A percentile compares a stretch with the other conserved stretches of the same genome.
Evolutionary conservation across 2,113 vertebrate genomes (phyloP).

Genomic region (Peucedramus taeniatus): DNA sequence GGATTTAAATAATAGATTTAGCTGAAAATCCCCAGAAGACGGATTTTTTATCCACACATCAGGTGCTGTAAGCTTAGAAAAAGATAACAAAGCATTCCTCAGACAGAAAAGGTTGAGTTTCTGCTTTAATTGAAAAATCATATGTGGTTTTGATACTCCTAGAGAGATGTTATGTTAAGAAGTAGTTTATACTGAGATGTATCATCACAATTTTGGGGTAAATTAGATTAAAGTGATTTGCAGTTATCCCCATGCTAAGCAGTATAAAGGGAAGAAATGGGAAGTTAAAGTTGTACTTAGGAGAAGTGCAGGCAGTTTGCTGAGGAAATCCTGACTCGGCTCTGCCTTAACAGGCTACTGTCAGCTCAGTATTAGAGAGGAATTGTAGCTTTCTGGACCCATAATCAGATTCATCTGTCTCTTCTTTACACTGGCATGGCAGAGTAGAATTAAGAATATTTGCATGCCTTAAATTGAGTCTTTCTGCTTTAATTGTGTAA

Average conservation of each 20-base stretch:
- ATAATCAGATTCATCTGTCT: slow-evolving; percentile 18
- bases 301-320: not conserved
- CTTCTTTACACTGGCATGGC: not conserved
- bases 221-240: slow-evolving; percentile 58
- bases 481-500: slow-evolving; percentile 55
- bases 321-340: not conserved
- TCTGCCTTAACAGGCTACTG: not conserved
- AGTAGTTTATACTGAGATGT: slow-evolving; percentile 16
- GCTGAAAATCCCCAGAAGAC: slow-evolving; percentile 53
- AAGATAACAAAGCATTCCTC: slow-evolving; percentile 40
- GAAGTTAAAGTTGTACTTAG: slow-evolving; percentile 13
- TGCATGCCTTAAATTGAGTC: slow-evolving; percentile 38
- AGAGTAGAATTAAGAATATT: slow-evolving; percentile 47
- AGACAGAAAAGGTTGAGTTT: slow-evolving; percentile 32
- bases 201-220: slow-evolving; percentile 38
- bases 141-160: slow-evolving; percentile 29
- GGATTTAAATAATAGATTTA: slow-evolving; percentile 65
- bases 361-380: not conserved
- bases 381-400: not conserved
- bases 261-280: not conserved
- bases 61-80: slow-evolving; percentile 48
- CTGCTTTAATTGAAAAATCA: slow-evolving; percentile 46
- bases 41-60: slow-evolving; percentile 28
- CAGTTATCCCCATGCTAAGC: slow-evolving; percentile 39
- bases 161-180: slow-evolving; percentile 40